Base-by-base conservation (phyloP, 2,888 invertebrate genomes). In the Biston stratarius region DNA sequence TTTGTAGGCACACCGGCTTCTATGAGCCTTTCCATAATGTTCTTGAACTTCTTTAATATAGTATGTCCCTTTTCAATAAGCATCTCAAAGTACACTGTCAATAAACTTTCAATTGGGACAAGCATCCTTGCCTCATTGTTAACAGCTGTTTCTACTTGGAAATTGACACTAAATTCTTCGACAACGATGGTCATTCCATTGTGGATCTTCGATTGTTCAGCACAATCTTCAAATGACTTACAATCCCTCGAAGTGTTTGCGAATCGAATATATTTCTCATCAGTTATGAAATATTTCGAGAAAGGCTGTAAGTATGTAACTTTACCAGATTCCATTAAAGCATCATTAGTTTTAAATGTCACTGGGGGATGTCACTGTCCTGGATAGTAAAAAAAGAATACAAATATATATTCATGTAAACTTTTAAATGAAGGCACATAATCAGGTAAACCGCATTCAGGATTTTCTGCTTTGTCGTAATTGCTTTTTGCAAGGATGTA, bases 1-100 rank as follows among this genome's bases (percentile, higher is more conserved):
- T 79, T 83, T 0, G 81, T 63, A 15, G 85, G 83, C 34, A 93
- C 88, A 9, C 92, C 92, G n/a, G 85, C 82, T 72, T 92, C 91
- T 65, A 84, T 86, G 0, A 93, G 73, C n/a, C 83, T 78, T 33
- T 61, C 44, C 6, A 86, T 61, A 0, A 83, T 72, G 5, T 76
- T 77, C 12, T 81, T 77, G 52, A 91, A 81, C 9, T 72, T 79
- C 0, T 14, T 59, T 0, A 79, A 77, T 0, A 91, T 65, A 1
- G 75, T 62, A 67, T 82, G 82, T 12, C 82, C 70, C 51, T 86
- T 90, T 1, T 83, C 73, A 0, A 91, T 75, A 14, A 89, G 38
- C 84, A 93, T 92, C 71, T 92, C 90, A 45, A 89, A 87, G 61
- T 84, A 92, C 0, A 89, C 76, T 0, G 81, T 81, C 0, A 92